Conservation (phyloP, 2,888 invertebrate genomes). For the Zootermopsis nevadensis region DNA sequence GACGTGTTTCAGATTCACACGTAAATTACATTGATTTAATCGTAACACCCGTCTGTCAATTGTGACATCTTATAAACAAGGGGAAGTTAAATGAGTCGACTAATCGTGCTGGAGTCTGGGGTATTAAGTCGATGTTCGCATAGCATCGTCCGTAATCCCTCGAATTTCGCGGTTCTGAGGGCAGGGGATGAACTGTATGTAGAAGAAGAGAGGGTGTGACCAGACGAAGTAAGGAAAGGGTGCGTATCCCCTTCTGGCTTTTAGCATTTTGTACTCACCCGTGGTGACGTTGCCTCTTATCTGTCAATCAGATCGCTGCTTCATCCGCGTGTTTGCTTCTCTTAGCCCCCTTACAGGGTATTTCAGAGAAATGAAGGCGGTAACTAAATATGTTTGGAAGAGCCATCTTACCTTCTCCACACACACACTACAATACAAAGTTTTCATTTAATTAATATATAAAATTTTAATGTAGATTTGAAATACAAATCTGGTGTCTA, state of each 20-base stretch:
- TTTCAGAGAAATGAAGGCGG: too few species aligned
- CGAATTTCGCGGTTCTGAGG: not conserved
- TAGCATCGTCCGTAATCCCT: not conserved
- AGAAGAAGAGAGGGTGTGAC: not conserved
- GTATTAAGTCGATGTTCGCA: not conserved
- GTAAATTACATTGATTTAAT: not conserved
- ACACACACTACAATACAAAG: too few species aligned
- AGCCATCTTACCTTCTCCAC: too few species aligned
- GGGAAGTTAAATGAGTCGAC: conserved; percentile 17
- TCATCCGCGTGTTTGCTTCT: not conserved
- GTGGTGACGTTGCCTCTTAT: not conserved
- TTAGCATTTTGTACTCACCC: conserved; percentile 14
- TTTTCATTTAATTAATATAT: too few species aligned
- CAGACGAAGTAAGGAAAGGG: not conserved
- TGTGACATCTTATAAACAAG: not conserved
- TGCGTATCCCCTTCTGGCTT: not conserved
- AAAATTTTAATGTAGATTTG: too few species aligned
- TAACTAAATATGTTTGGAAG: too few species aligned
- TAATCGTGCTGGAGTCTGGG: not conserved
- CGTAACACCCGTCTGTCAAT: not conserved
- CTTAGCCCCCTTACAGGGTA: too few species aligned
- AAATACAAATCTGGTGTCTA: too few species aligned
- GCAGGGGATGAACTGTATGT: not conserved
- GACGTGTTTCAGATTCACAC: not conserved
- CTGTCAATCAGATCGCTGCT: conserved; percentile 16